Evolutionary conservation across 1,140 invertebrate species (phyloP).

Genomic region (Camponotus pennsylvanicus): DNA sequence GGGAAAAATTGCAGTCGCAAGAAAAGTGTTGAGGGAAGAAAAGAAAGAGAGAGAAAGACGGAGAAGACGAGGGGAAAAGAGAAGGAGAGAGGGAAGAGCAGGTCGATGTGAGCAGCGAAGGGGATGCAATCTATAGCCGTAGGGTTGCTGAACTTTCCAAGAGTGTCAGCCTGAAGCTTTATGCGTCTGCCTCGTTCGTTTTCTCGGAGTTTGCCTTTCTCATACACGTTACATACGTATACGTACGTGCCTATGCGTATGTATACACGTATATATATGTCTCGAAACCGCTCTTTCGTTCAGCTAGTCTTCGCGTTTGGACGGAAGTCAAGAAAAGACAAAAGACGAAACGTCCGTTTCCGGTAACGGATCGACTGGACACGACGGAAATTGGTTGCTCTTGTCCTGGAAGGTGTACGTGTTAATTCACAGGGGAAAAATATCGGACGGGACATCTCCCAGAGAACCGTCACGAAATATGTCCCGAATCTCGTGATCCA

Average conservation of each 20-base stretch:
- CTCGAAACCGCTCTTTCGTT: neutral
- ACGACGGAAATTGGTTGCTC: constrained; percentile 50
- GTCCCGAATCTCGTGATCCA: neutral
- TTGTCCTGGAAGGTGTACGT: neutral
- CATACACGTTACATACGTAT: neutral
- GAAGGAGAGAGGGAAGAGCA: neutral
- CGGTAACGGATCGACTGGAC: constrained; percentile 35
- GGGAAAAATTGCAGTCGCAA: constrained; percentile 36
- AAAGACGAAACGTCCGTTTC: constrained; percentile 38
- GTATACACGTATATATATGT: neutral
- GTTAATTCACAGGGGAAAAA: constrained; percentile 47
- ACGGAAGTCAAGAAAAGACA: constrained; percentile 23
- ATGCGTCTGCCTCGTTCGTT: constrained; percentile 50
- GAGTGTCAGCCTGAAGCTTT: constrained; percentile 58
- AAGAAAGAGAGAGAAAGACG: too few relatives aligned
- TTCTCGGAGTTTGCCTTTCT: constrained; percentile 48
- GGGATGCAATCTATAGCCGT: constrained; percentile 49
- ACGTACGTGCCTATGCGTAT: neutral
- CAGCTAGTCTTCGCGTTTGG: neutral
- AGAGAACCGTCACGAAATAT: constrained; percentile 26
- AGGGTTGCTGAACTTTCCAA: constrained; percentile 59
- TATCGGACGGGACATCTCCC: neutral
- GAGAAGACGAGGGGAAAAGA: neutral
- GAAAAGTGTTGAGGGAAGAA: too few relatives aligned
- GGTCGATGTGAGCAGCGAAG: constrained; percentile 46